Base-by-base conservation (phyloP, 2,888 invertebrate genomes). In the Diachrysia chrysitis region DNA sequence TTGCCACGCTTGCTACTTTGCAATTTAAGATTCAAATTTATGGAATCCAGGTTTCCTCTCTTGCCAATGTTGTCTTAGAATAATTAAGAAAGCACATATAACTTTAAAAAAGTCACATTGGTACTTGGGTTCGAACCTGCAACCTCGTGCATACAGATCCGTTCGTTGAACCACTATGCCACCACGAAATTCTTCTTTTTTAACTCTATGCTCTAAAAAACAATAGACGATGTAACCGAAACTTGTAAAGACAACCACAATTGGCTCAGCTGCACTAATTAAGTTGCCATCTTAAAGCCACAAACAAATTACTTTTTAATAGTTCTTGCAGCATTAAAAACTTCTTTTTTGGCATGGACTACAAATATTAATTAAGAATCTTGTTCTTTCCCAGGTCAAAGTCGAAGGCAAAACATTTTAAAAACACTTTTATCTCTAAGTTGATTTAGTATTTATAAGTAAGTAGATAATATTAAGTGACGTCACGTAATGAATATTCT, bases 251-350 rank as follows among this genome's bases (percentile, higher is more conserved):
- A n/a, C n/a, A 0, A 42, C 42, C 42, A n/a, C 42, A 42, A 42
- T 42, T 42, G n/a, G 42, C 42, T 42, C n/a, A 14, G n/a, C 42
- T 42, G n/a, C 42, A 42, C 16, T 42, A 42, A 42, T 42, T 42
- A 42, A 42, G n/a, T 42, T 42, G 32, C 42, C 42, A 42, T 42
- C 42, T 42, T 5, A n/a, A 42, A n/a, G n/a, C 42, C 42, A 42
- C 42, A 42, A 42, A 42, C 42, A 42, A 42, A 42, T 42, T n/a
- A 42, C n/a, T 42, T 42, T 42, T 42, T 42, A 42, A 42, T 42
- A 42, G 42, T 42, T 42, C 42, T 16, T n/a, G n/a, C 16, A 42
- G 42, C 42, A n/a, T 42, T 42, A 6, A 42, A 42, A 42, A 42
- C n/a, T n/a, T 42, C 1, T 14, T 42, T n/a, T 42, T 42, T 42